These are phyloP conservation scores for Gryon sp. DNA, from an alignment of 1,140 invertebrate genomes.

Conservation along the genomic window DNA sequence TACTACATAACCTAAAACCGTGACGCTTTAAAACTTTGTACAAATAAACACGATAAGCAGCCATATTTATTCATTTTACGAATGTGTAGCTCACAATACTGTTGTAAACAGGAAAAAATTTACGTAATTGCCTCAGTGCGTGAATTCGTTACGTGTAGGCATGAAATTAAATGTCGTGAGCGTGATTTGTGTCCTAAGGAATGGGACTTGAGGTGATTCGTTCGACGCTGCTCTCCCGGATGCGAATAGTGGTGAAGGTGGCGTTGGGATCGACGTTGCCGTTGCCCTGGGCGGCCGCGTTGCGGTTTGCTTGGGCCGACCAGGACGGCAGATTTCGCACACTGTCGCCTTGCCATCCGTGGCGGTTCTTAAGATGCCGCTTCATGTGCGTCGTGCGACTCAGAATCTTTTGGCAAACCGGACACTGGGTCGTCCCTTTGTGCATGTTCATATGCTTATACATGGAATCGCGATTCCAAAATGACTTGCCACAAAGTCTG, in stretches of 20 bases:
- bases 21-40: too few species aligned
- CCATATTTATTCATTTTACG: too few species aligned
- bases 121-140: too few species aligned
- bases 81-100: too few species aligned
- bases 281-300: constrained; percentile 49
- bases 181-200: constrained; percentile 73
- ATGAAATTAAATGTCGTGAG: too few species aligned
- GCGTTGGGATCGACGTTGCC: constrained; percentile 66
- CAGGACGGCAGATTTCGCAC: constrained; percentile 42
- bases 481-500: constrained; percentile 80
- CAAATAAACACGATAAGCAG: too few species aligned
- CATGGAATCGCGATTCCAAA: constrained; percentile 80
- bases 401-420: constrained; percentile 79
- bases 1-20: too few species aligned
- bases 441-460: constrained; percentile 81
- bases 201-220: constrained; percentile 79
- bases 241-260: constrained; percentile 77
- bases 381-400: constrained; percentile 80
- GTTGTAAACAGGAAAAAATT: too few species aligned
- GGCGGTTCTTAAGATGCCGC: constrained; percentile 78
- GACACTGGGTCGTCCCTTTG: constrained; percentile 80
- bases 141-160: too few species aligned
- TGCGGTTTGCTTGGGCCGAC: constrained; percentile 50
- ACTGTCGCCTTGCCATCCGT: constrained; percentile 73
- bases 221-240: constrained; percentile 78